These are phyloP conservation scores for Heliocidaris erythrogramma DNA, from an alignment of 35 echinoderm and acorn worm genomes.

Conservation along the genomic window DNA sequence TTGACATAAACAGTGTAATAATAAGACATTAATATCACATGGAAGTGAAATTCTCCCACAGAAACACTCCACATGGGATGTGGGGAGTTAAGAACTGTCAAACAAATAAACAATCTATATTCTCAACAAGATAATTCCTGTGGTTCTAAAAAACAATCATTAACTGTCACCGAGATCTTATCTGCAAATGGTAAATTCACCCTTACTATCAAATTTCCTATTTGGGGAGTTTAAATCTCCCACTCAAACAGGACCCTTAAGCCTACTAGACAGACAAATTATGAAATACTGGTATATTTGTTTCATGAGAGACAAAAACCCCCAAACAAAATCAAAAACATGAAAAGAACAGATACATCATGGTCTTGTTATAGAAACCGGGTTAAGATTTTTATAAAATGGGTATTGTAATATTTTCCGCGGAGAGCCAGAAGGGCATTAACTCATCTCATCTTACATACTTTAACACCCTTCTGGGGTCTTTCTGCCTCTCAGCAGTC, in stretches of 20 bases:
- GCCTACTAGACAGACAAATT: not conserved
- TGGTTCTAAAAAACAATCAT: constrained; percentile 17
- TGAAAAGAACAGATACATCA: too few species aligned
- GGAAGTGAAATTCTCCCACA: not conserved
- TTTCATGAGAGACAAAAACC: not conserved
- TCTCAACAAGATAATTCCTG: not conserved
- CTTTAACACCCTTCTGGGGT: too few species aligned
- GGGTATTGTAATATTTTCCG: too few species aligned
- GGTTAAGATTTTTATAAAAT: too few species aligned
- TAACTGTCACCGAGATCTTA: not conserved
- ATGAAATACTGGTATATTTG: not conserved
- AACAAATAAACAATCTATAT: not conserved
- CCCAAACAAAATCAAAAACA: not conserved
- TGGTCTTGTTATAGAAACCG: too few species aligned
- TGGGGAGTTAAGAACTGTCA: not conserved
- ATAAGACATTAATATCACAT: constrained; percentile 5
- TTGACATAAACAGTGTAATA: not conserved
- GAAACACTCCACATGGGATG: not conserved
- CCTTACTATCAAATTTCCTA: not conserved
- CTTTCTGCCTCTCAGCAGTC: too few species aligned
- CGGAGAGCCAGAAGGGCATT: too few species aligned
- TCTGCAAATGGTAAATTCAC: not conserved
- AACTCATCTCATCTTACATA: too few species aligned
- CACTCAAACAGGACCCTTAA: not conserved
- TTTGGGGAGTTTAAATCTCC: not conserved